Conservation (phyloP, 92 coral and sea anemone genomes). For the Zoanthus sociatus region DNA sequence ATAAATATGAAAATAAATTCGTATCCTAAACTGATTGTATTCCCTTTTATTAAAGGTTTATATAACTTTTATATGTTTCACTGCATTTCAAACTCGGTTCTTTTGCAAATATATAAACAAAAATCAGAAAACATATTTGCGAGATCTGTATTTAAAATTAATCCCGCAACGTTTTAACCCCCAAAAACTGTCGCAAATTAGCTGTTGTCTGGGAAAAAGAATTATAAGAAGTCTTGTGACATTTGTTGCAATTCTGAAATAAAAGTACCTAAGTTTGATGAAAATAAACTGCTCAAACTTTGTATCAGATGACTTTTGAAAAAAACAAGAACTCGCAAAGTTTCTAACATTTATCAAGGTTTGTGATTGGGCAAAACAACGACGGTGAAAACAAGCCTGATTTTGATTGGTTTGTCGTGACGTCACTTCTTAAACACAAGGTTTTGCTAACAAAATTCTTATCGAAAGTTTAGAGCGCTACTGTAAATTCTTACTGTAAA, state of each 20-base stretch:
- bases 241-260: conserved; percentile 18
- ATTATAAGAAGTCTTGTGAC: background rate
- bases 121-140: background rate
- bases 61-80: conserved; percentile 17
- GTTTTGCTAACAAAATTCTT: background rate
- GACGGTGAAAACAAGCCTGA: conserved; percentile 12
- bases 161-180: conserved; percentile 14
- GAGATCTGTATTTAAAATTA: conserved; percentile 7
- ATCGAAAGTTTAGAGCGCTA: too few species aligned
- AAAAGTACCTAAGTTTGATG: conserved; percentile 18
- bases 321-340: background rate
- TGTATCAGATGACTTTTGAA: background rate
- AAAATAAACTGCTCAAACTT: conserved; percentile 5
- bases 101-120: background rate
- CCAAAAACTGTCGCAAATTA: conserved; percentile 10
- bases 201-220: background rate
- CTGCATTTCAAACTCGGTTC: conserved; percentile 22
- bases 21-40: conserved; percentile 20
- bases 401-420: background rate
- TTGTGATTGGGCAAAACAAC: background rate
- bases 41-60: conserved; percentile 22
- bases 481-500: background rate
- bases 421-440: background rate
- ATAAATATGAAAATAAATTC: background rate
- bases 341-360: conserved; percentile 1